These are phyloP conservation scores for Girardia tigrina DNA, from an alignment of 2,888 invertebrate species.

Conservation along the genomic window DNA sequence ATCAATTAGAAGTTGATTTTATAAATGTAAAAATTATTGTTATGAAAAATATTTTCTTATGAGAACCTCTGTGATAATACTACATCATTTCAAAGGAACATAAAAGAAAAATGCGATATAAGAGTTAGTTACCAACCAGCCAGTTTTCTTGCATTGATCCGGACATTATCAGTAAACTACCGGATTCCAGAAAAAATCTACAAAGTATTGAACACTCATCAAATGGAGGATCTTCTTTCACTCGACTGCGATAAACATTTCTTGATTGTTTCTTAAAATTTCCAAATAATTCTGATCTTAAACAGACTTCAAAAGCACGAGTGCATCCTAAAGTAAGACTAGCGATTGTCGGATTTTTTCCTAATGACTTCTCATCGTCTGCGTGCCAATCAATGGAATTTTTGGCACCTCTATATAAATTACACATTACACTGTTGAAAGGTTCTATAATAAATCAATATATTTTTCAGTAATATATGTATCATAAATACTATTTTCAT, in stretches of 20 bases:
- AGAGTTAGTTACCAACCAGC: not conserved
- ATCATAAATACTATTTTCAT: no score
- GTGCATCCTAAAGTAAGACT: conserved; percentile 49
- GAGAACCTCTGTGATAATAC: no score
- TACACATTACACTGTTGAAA: conserved; percentile 53
- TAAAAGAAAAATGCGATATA: no score
- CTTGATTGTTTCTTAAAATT: not conserved
- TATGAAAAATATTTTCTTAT: no score
- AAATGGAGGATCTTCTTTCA: not conserved
- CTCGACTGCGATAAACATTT: not conserved
- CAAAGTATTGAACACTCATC: not conserved
- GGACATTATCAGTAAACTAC: not conserved
- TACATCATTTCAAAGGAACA: no score
- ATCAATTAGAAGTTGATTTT: no score
- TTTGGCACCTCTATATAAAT: conserved; percentile 52
- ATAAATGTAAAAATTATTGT: no score
- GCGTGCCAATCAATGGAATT: conserved; percentile 52
- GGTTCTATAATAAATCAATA: no score
- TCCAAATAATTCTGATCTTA: not conserved
- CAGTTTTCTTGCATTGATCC: not conserved
- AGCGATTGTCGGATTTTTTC: conserved; percentile 47
- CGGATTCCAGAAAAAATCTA: not conserved
- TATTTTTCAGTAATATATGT: no score
- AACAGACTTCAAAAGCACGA: conserved; percentile 48
- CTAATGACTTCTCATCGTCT: conserved; percentile 48